A percentile compares a stretch with the other conserved stretches of the same genome.
Conservation (phyloP, 1,140 invertebrate species). For the Sarcophaga bullata region DNA sequence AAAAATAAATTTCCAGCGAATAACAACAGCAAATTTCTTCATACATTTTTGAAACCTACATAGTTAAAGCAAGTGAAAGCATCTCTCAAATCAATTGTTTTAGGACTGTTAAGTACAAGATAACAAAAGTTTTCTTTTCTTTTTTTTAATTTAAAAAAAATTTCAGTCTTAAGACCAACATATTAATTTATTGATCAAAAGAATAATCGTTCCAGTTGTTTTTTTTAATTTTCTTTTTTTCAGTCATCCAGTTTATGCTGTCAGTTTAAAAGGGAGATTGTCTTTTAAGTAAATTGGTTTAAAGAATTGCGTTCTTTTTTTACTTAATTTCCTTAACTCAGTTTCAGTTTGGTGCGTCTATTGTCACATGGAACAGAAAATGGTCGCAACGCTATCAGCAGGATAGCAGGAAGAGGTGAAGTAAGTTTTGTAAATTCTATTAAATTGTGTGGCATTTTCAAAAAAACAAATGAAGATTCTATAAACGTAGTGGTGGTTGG, state of each 20-base stretch:
- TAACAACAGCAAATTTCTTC: no score
- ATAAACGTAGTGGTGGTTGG: no score
- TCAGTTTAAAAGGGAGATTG: neutral
- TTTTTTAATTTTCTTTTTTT: neutral
- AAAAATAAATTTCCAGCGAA: neutral
- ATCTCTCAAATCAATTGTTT: neutral
- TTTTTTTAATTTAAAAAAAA: neutral
- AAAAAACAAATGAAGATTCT: no score
- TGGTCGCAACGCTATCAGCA: no score
- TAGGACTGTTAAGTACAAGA: neutral
- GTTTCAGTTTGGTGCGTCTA: neutral
- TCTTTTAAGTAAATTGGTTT: neutral
- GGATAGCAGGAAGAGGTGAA: no score
- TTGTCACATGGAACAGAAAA: neutral
- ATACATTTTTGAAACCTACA: neutral
- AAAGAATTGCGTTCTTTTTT: neutral
- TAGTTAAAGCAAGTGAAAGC: neutral
- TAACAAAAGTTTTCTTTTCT: neutral
- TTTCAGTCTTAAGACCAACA: no score
- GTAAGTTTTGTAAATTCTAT: no score
- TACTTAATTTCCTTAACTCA: conserved; percentile 2
- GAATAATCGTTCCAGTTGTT: neutral
- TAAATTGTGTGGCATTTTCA: no score
- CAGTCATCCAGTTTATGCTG: neutral
- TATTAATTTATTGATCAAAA: no score